Evolutionary conservation across 2,797 vertebrate genomes (phyloP).

Genomic region (Pitangus sulphuratus): DNA sequence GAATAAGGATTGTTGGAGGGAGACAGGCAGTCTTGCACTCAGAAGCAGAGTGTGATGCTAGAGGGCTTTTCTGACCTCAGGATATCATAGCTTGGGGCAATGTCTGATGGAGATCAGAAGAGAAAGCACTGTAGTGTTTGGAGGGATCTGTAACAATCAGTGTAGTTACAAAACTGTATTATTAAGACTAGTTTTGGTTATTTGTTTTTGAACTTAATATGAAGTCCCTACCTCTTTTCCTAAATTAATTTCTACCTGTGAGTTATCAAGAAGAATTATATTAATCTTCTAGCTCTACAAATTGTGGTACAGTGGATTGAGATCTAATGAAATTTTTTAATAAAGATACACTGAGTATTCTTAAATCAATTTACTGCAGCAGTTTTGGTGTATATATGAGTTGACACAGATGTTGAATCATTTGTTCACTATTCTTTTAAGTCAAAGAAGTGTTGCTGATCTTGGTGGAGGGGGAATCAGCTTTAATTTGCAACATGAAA

Average conservation of each 20-base stretch:
- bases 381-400: neutral
- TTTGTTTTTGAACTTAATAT: neutral
- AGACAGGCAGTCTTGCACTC: neutral
- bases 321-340: neutral
- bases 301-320: neutral
- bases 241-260: neutral
- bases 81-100: neutral
- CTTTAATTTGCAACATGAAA: neutral
- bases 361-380: neutral
- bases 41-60: neutral
- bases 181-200: neutral
- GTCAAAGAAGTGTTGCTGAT: neutral
- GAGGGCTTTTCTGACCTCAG: neutral
- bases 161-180: neutral
- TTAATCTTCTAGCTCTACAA: neutral
- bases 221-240: neutral
- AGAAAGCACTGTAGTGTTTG: neutral
- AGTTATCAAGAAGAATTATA: neutral
- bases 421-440: neutral
- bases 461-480: neutral
- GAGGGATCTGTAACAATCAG: neutral
- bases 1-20: neutral
- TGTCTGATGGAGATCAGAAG: neutral
- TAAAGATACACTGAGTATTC: neutral
- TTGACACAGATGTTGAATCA: neutral